Evolutionary conservation across 2,797 vertebrate genomes (phyloP).

Genomic region (Glyptemys insculpta): DNA sequence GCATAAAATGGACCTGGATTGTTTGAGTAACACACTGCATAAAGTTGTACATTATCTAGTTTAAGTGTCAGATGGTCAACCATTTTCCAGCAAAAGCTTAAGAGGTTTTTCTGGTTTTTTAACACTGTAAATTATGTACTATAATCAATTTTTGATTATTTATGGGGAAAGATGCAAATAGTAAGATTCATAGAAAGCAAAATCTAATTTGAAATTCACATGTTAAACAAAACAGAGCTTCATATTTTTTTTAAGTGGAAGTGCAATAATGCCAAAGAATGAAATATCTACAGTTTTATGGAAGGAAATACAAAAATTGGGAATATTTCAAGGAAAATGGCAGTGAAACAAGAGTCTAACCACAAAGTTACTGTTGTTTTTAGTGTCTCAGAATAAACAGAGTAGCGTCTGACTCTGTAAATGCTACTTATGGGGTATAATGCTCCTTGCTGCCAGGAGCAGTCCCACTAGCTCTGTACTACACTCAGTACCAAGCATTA

Average conservation of each 20-base stretch:
- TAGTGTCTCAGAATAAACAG: not conserved
- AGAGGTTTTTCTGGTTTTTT: not conserved
- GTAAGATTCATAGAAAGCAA: conserved; percentile 34
- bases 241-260: conserved; percentile 23
- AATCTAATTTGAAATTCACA: conserved; percentile 23
- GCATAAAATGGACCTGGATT: not conserved
- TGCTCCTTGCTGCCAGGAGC: not conserved
- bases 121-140: conserved; percentile 30
- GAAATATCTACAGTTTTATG: not conserved
- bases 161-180: conserved; percentile 46
- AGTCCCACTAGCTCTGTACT: not conserved
- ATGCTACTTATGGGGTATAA: not conserved
- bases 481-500: fast-evolving
- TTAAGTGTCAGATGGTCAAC: conserved; percentile 31
- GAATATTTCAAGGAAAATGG: not conserved
- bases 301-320: not conserved
- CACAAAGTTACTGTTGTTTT: not conserved
- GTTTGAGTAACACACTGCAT: not conserved
- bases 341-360: not conserved
- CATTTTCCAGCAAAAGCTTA: not conserved
- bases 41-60: not conserved
- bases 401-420: not conserved
- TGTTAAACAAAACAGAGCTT: conserved; percentile 20
- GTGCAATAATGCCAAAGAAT: conserved; percentile 3
- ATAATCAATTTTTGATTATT: conserved; percentile 41